These are phyloP conservation scores for Epistrophe grossulariae DNA, from an alignment of 2,888 invertebrate genomes.

Conservation along the genomic window DNA sequence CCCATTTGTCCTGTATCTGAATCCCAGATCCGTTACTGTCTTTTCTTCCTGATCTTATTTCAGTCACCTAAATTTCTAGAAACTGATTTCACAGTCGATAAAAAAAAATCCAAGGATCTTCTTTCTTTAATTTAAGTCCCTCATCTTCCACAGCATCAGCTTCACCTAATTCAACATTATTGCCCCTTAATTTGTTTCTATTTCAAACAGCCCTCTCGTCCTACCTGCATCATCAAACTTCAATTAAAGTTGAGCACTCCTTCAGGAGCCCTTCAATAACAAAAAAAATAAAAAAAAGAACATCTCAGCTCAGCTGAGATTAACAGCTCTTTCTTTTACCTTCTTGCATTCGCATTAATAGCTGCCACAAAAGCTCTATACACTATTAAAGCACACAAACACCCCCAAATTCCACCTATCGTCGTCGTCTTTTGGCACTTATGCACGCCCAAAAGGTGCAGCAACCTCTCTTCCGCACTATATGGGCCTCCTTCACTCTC, in stretches of 20 bases:
- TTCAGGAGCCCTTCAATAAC: slow-evolving; percentile 22
- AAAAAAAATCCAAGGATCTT: not conserved
- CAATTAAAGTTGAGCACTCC: slow-evolving; percentile 48
- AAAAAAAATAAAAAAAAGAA: slow-evolving; percentile 16
- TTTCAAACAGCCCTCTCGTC: not conserved
- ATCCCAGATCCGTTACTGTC: not conserved
- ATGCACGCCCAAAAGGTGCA: slow-evolving; percentile 59
- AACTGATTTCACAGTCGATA: slow-evolving; percentile 9
- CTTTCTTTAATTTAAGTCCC: not conserved
- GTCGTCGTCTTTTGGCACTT: slow-evolving; percentile 45
- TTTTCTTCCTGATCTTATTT: not conserved
- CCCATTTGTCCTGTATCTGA: not conserved
- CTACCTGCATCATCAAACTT: slow-evolving; percentile 57
- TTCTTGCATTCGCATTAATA: slow-evolving; percentile 64
- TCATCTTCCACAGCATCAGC: not conserved
- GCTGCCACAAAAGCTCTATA: slow-evolving; percentile 56
- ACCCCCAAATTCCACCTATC: not conserved
- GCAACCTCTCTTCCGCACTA: slow-evolving; percentile 21
- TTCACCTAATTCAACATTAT: slow-evolving; percentile 29
- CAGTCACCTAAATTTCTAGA: not conserved
- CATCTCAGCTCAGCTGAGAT: slow-evolving; percentile 38
- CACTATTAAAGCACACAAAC: slow-evolving; percentile 33
- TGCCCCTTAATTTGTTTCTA: slow-evolving; percentile 39
- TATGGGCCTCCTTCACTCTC: not conserved
- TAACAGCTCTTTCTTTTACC: slow-evolving; percentile 43